Conservation (phyloP, 1,140 invertebrate genomes). For the Chrysomallon squamiferum region DNA sequence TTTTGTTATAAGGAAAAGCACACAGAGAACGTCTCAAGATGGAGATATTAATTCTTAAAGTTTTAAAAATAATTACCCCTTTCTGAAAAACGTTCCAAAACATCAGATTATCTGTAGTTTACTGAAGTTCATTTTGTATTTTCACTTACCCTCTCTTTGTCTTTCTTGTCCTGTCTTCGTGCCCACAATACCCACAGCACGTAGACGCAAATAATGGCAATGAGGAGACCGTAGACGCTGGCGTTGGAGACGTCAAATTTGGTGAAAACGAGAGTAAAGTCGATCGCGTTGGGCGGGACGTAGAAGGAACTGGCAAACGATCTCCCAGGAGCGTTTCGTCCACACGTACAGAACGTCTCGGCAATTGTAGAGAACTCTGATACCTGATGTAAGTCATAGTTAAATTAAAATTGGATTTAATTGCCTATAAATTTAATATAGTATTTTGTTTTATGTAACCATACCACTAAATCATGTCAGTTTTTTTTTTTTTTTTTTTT, state of each 20-base stretch:
- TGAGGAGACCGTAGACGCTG: constrained; percentile 59
- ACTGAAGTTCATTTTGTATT: too few species aligned
- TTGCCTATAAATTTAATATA: background rate
- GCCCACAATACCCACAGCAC: constrained; percentile 62
- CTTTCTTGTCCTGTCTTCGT: constrained; percentile 62
- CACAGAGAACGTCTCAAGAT: too few species aligned
- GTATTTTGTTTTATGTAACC: background rate
- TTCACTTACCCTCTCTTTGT: constrained; percentile 42
- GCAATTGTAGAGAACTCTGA: constrained; percentile 16
- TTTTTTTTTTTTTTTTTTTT: too few species aligned
- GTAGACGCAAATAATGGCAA: constrained; percentile 63
- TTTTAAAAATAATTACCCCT: too few species aligned
- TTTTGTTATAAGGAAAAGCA: too few species aligned
- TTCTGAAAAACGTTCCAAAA: too few species aligned
- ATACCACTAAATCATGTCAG: too few species aligned
- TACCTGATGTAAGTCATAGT: constrained; percentile 19
- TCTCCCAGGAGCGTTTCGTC: constrained; percentile 8
- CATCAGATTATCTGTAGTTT: too few species aligned
- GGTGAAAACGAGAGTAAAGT: constrained; percentile 66
- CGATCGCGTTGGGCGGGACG: constrained; percentile 66
- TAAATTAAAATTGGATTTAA: background rate
- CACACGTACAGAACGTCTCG: constrained; percentile 26
- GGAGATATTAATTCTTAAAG: too few species aligned
- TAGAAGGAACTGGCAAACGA: constrained; percentile 59
- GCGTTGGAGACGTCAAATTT: constrained; percentile 49